Base-by-base conservation (phyloP, 2,113 vertebrate species). In the Aramus guarauna region DNA sequence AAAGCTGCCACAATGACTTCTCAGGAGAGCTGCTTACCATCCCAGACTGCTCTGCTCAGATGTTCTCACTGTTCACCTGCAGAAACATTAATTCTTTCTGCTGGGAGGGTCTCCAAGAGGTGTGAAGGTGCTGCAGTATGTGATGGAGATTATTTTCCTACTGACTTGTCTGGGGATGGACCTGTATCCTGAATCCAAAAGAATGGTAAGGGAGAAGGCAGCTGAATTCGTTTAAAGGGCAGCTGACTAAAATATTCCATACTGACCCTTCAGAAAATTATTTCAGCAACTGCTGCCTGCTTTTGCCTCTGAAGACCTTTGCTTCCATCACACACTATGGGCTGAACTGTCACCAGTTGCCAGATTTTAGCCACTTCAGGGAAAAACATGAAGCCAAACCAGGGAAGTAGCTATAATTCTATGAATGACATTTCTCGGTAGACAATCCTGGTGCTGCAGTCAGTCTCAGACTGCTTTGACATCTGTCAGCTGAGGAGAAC, bases 261-360 rank as follows among this genome's bases (percentile, higher is more conserved):
- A 32, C 20, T 53, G 52, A 55, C 22, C 12, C 21, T 55, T 52
- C 9, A 86, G 43, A 86, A 91, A 75, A 52, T 60, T 32, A 19
- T 71, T 78, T 92, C 5, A 12, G 15, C 29, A 43, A 8, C 4
- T 21, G 10, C 39, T 85, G 15, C n/a, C 11, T 39, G 8, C 12
- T 68, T 84, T 43, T 84, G 5, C 17, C 26, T 72, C 76, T 91
- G 58, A 60, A 76, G 43, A 47, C 21, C 3, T 72, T 66, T 10
- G 1, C 11, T 86, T 85, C 36, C 2, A 1, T 78, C 36, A 59
- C 8, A 34, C 8, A 4, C 6, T 26, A 2, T 2, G 24, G 32
- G 34, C 26, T 66, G 23, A 68, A 48, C 36, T 77, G 52, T 36
- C 18, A 41, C 36, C 5, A 23, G 14, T 48, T 84, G 23, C 9